Evolutionary conservation across 1,140 invertebrate genomes (phyloP).

Genomic region (Micrasema longulum): DNA sequence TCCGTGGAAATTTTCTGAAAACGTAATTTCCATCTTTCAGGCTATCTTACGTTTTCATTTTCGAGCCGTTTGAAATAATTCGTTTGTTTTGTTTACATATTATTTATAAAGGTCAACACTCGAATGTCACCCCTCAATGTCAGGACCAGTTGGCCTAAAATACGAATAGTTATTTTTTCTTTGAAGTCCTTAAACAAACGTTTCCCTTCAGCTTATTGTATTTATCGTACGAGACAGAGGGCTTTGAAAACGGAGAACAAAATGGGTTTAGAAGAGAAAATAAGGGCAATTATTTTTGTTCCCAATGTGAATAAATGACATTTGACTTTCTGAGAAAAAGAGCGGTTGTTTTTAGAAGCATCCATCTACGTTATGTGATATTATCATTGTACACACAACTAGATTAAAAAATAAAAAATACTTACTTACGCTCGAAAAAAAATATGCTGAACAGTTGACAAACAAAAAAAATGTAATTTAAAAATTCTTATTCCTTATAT

Average conservation of each 20-base stretch:
- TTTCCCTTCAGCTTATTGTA: background rate
- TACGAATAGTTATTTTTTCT: background rate
- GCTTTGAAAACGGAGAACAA: background rate
- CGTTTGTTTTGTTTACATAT: background rate
- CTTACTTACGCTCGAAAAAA: background rate
- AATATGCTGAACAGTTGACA: too few species aligned
- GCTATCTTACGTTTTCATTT: background rate
- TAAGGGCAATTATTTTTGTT: background rate
- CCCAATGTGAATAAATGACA: background rate
- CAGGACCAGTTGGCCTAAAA: background rate
- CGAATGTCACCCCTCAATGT: background rate
- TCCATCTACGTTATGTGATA: background rate
- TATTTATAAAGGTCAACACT: background rate
- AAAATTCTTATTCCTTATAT: too few species aligned
- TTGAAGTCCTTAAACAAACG: background rate
- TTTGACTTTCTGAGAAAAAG: too few species aligned
- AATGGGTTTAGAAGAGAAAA: background rate
- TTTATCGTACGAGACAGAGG: background rate
- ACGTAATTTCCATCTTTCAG: background rate
- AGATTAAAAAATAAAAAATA: background rate
- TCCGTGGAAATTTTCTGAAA: background rate
- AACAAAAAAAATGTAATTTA: too few species aligned
- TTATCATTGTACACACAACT: background rate
- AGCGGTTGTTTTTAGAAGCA: too few species aligned
- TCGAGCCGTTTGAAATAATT: background rate